Evolutionary conservation across 2,113 vertebrate species (phyloP), one percentile per base, ranked within the genome.

Genomic region (Psettodes erumei): DNA sequence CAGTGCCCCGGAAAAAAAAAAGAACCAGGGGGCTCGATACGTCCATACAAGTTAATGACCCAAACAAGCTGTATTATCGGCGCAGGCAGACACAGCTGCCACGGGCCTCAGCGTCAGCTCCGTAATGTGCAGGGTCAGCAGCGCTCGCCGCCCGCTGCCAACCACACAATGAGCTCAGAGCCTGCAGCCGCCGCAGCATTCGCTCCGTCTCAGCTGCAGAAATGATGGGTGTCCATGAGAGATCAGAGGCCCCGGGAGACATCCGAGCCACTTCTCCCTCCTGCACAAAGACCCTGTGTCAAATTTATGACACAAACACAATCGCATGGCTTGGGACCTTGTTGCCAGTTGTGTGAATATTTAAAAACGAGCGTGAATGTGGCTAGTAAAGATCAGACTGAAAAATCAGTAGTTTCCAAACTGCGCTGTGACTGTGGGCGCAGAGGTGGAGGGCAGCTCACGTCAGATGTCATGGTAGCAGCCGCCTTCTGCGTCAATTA

Each of bases 81-180:
- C 65, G 53, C 47, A 54, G 40, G 86, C 75, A 73, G 66, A 62
- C 58, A 71, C 42, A 45, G 82, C 72, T 68, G 81, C 87, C 78
- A 76, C 45, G 6, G 77, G 77, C 67, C 82, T 42, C 65, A 45
- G 32, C 33, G 72, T 45, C 59, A 38, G 71, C 64, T 28, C 50
- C 21, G 53, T 66, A 88, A 89, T 86, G 83, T 92, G 91, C 89
- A 83, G 89, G 90, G 89, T 92, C 91, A 92, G 91, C 91, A 91
- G 89, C 84, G 56, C 83, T 79, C 70, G 37, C 72, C 79, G 77
- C 83, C 71, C 73, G 73, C 74, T 84, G 84, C 77, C 83, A 85
- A 68, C 88, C 85, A 80, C n/a, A 87, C 90, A 83, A 76, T 83
- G 86, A 87, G 85, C 83, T 66, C 43, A 61, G 67, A 55, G 81